Base-by-base conservation (phyloP, 2,113 vertebrate species). In the Limanda limanda region DNA sequence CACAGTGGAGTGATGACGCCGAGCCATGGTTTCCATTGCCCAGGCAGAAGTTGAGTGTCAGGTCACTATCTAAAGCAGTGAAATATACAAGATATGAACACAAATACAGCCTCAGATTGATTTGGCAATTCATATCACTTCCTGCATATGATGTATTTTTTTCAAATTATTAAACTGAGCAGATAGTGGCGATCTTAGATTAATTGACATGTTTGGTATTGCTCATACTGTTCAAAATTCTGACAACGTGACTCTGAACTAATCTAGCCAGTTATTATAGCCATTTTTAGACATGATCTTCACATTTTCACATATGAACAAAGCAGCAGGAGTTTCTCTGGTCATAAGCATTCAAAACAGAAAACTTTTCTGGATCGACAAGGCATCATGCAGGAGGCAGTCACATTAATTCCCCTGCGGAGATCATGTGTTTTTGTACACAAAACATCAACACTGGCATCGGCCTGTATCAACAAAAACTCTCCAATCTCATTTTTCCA, bases 1-100 rank as follows among this genome's bases (percentile, higher is more conserved):
- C 83, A 84, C 79, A 79, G 73, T 74, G 78, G 62, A 47, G 67
- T 51, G 62, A 85, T 80, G 77, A 82, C 76, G 73, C 60, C 7
- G 9, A 84, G 85, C 73, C 55, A 79, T 13, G 73, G 56, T 8
- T 88, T 88, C 74, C 79, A 85, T 65, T 68, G 37, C 31, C 2
- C 0, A 72, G 40, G 60, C 47, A 56, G 47, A n/a, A 55, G 57
- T 73, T 60, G 69, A 65, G 5, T 4, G 17, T 7, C 31, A 5
- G 18, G 62, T 24, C 51, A 15, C 52, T 17, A 37, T 21, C 35
- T 35, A 58, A 65, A 73, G 17, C n/a, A 13, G 21, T n/a, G 69
- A 55, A 78, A 64, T 68, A 67, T 47, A n/a, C 31, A 27, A 55
- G 45, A 54, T 42, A 13, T 20, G 23, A 59, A 70, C 62, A 71